Base-by-base conservation (phyloP, 2,797 vertebrate genomes). In the Malacoctenus gilli region DNA sequence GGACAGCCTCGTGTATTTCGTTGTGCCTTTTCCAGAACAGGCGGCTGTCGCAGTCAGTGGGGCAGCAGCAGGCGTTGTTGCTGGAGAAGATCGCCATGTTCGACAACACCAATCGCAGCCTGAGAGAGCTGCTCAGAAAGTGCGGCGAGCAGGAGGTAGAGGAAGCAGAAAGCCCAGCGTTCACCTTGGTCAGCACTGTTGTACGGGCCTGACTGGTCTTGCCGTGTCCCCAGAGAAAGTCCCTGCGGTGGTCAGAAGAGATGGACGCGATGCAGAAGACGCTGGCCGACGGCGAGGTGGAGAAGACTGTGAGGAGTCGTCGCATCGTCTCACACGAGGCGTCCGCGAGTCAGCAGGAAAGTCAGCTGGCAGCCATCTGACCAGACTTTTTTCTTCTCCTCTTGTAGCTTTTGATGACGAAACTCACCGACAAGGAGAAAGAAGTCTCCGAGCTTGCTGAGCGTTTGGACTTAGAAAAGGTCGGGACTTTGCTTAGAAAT, bases 1-100 rank as follows among this genome's bases (percentile, higher is more conserved):
- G 8, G 12, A 31, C 2, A 31, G 8, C 12, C 9, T 31, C 3
- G 13, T 35, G n/a, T 12, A 2, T 12, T 2, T 34, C 11, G n/a
- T 12, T 2, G 12, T 13, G 32, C n/a, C 14, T n/a, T 6, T 25
- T 44, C 68, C 43, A 97, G 95, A 94, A 95, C 44, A 95, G 94
- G 55, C 86, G 88, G 19, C 80, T 93, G 63, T 92, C 91, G 0
- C 86, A 88, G 36, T 84, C 90, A 0, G 62, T 98, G 14, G 79
- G 80, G 1, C 89, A 92, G 20, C 95, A 97, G 65, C 95, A 94
- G 65, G 91, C 94, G 40, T 67, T 93, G 59, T 72, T 98, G 60
- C 59, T 95, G 0, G 94, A 97, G 85, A 98, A 96, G 71, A 70
- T 98, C 15, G 88, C 87, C 62, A 93, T 94, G 4, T 98, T 96